Evolutionary conservation across 2,113 vertebrate species (phyloP).

Genomic region (Ochotona princeps): DNA sequence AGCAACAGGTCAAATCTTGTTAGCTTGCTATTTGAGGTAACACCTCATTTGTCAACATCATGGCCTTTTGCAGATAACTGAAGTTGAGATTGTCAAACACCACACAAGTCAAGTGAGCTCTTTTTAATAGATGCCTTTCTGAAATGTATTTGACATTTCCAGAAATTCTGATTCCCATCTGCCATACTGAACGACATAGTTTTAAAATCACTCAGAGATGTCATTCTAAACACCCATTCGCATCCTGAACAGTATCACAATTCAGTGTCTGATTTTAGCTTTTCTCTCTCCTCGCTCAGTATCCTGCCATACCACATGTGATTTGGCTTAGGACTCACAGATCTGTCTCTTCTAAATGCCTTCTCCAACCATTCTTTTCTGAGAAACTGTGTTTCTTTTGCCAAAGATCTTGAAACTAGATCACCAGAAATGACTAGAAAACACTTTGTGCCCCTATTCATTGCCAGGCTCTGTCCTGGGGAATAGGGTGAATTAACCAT

Average conservation of each 20-base stretch:
- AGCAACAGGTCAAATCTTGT: not conserved
- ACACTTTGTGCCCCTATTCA: not conserved
- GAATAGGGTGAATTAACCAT: not conserved
- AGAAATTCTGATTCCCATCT: constrained; percentile 72
- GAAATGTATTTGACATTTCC: constrained; percentile 70
- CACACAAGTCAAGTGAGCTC: constrained; percentile 27
- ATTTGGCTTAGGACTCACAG: not conserved
- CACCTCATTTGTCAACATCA: not conserved
- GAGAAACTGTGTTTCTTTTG: not conserved
- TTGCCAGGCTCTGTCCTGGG: not conserved
- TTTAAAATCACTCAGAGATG: constrained; percentile 63
- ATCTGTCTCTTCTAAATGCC: not conserved
- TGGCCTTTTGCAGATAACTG: constrained; percentile 56
- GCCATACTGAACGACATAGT: constrained; percentile 45
- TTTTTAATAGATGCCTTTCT: constrained; percentile 69
- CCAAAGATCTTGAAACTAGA: not conserved
- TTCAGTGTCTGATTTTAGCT: not conserved
- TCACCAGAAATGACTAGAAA: not conserved
- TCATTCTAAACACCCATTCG: constrained; percentile 48
- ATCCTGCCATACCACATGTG: not conserved
- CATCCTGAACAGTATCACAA: not conserved
- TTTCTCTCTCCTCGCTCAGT: not conserved
- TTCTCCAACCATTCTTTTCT: not conserved
- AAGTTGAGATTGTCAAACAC: constrained; percentile 43
- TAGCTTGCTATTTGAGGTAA: not conserved